Percentiles rank a stretch among this genome's conserved stretches.
phyloP scores from a whole-genome alignment of 2,797 vertebrate species.

The Meda fulgida region DNA sequence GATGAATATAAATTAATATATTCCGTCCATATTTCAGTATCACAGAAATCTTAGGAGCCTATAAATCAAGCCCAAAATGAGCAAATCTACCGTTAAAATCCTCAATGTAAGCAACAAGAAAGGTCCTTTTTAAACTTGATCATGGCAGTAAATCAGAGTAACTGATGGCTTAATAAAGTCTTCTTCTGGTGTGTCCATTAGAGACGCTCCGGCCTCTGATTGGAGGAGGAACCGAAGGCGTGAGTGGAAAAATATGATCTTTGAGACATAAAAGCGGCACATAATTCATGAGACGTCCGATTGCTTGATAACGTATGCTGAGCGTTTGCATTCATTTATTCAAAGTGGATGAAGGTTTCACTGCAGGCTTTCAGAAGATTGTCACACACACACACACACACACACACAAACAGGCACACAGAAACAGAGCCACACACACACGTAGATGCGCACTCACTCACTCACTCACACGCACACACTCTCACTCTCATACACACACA shows the following conservation, averaged over 20 bases:
- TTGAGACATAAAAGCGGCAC: slow-evolving; percentile 30
- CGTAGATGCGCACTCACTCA: neutral
- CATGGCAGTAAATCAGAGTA: slow-evolving; percentile 76
- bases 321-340: slow-evolving; percentile 73
- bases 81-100: slow-evolving; percentile 66
- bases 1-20: too few relatives aligned
- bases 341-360: slow-evolving; percentile 61
- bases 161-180: slow-evolving; percentile 73
- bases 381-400: neutral
- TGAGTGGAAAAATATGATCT: slow-evolving; percentile 69
- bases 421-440: too few relatives aligned
- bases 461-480: too few relatives aligned
- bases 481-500: too few relatives aligned
- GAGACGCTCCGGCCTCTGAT: slow-evolving; percentile 71
- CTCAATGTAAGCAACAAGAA: slow-evolving; percentile 67
- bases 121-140: slow-evolving; percentile 72
- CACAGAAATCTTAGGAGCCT: neutral
- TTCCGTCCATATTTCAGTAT: neutral
- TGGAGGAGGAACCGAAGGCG: slow-evolving; percentile 69
- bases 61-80: slow-evolving; percentile 65
- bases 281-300: slow-evolving; percentile 66
- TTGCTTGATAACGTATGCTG: slow-evolving; percentile 56
- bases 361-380: slow-evolving; percentile 68
- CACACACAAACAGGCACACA: neutral
- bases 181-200: slow-evolving; percentile 72